A percentile compares a stretch with the other conserved stretches of the same genome.
phyloP scores from a whole-genome alignment of 2,113 vertebrate species.

The Lutjanus erythropterus region DNA sequence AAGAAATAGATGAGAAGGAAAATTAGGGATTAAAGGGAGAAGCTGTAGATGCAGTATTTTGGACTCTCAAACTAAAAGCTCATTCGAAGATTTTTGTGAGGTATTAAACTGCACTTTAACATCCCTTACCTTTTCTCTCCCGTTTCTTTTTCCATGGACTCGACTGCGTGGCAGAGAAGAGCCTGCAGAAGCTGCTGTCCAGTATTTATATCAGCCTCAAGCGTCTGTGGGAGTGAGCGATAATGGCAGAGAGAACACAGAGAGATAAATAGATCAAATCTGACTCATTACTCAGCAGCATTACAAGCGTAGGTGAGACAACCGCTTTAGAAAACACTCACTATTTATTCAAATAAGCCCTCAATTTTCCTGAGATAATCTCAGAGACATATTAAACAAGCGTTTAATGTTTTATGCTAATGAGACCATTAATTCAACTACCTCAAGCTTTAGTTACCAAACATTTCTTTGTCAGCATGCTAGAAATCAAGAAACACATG shows the following conservation, averaged over 20 bases:
- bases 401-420: background rate
- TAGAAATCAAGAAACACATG: background rate
- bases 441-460: background rate
- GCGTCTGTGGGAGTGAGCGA: slow-evolving; percentile 79
- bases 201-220: slow-evolving; percentile 87
- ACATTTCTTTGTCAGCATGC: background rate
- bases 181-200: slow-evolving; percentile 88
- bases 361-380: background rate
- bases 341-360: background rate
- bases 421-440: background rate
- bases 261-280: background rate
- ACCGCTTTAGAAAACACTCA: background rate
- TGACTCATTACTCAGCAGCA: background rate
- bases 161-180: slow-evolving; percentile 84
- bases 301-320: background rate
- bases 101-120: background rate
- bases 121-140: slow-evolving; percentile 85
- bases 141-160: slow-evolving; percentile 80
- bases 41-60: background rate
- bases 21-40: background rate
- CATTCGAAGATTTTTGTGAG: background rate
- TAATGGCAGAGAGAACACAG: background rate
- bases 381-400: background rate
- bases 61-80: background rate
- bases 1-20: background rate